Evolutionary conservation across 2,113 vertebrate genomes (phyloP).

Genomic region (Neolamprologus modestus): DNA sequence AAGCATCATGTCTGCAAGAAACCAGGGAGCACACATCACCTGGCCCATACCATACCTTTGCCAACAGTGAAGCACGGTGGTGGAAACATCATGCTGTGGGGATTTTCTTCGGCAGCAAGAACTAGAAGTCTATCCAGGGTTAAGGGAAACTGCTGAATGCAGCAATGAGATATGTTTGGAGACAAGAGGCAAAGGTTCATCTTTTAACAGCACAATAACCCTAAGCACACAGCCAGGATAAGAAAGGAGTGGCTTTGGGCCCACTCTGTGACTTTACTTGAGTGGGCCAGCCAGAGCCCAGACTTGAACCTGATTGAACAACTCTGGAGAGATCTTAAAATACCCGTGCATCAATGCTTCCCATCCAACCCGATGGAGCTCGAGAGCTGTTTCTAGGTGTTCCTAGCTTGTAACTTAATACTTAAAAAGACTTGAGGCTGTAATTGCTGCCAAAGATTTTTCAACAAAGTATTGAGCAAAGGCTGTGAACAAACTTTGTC

Average conservation of each 20-base stretch:
- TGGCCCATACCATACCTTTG: neutral
- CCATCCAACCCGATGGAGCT: rapidly evolving
- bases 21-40: neutral
- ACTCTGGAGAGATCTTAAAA: neutral
- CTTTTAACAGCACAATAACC: rapidly evolving
- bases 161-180: neutral
- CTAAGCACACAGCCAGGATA: neutral
- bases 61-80: neutral
- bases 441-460: neutral
- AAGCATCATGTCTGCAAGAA: neutral
- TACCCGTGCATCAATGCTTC: neutral
- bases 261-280: neutral
- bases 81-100: neutral
- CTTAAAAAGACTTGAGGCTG: neutral
- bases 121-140: rapidly evolving
- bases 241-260: neutral
- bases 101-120: neutral
- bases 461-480: neutral
- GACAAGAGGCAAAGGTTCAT: neutral
- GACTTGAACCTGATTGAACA: neutral
- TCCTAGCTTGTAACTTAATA: rapidly evolving
- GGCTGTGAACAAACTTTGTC: neutral
- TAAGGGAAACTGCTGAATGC: neutral
- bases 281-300: neutral
- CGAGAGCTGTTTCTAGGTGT: neutral